Percentiles rank a stretch among this genome's conserved stretches.
phyloP scores from a whole-genome alignment of 2,888 invertebrate species.

The Boloria selene region DNA sequence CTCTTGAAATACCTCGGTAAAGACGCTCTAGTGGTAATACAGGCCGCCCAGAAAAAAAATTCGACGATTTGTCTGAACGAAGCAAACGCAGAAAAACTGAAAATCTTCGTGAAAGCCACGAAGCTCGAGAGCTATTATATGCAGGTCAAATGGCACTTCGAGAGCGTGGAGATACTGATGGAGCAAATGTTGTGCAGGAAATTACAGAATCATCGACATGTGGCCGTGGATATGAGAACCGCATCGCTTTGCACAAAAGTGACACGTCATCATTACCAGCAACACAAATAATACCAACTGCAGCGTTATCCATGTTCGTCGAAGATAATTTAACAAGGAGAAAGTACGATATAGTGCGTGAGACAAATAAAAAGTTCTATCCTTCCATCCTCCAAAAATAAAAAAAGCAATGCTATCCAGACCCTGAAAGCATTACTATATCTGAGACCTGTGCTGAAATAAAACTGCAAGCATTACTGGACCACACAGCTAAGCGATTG shows the following conservation, averaged over 20 bases:
- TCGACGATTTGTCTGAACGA: slow-evolving; percentile 12
- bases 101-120: slow-evolving; percentile 1
- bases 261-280: neutral
- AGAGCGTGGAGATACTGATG: slow-evolving; percentile 14
- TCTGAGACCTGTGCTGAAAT: slow-evolving; percentile 32
- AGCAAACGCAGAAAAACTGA: slow-evolving; percentile 25
- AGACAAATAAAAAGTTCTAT: no score
- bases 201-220: slow-evolving; percentile 5
- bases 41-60: slow-evolving; percentile 15
- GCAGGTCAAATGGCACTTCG: neutral
- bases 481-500: slow-evolving; percentile 31
- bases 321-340: neutral
- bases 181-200: slow-evolving; percentile 22
- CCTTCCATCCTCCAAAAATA: slow-evolving; percentile 18
- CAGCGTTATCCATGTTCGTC: slow-evolving; percentile 3
- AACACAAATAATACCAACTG: slow-evolving; percentile 6
- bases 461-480: slow-evolving; percentile 31
- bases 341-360: no score
- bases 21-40: neutral
- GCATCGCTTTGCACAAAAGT: neutral
- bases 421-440: slow-evolving; percentile 22
- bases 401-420: slow-evolving; percentile 32
- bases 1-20: slow-evolving; percentile 2
- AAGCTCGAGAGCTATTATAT: neutral
- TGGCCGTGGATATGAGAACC: neutral